phyloP scores from a whole-genome alignment of 2,888 invertebrate species.

The Drosophila eohydei region DNA sequence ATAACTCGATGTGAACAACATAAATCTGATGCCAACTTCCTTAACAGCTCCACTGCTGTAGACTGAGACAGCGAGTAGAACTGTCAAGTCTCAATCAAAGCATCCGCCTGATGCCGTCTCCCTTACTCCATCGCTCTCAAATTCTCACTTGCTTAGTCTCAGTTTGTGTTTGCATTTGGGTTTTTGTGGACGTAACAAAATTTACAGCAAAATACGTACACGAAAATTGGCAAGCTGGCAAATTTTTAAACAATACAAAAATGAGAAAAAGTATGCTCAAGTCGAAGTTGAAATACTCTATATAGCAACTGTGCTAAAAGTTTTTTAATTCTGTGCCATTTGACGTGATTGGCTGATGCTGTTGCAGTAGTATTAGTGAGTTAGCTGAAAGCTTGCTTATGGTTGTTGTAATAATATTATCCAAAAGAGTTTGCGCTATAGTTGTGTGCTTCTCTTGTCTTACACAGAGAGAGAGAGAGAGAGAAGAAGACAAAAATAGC shows the following conservation, averaged over 20 bases:
- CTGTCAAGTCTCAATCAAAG: constrained; percentile 67
- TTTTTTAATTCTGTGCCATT: too few species aligned
- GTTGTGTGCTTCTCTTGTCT: too few species aligned
- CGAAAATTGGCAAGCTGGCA: constrained; percentile 56
- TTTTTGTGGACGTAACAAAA: constrained; percentile 41
- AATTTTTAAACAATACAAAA: constrained; percentile 61
- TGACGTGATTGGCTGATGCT: too few species aligned
- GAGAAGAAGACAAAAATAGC: too few species aligned
- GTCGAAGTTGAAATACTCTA: constrained; percentile 24
- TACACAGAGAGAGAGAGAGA: too few species aligned
- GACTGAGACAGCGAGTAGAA: not conserved
- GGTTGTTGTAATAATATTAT: too few species aligned
- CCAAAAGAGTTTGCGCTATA: too few species aligned
- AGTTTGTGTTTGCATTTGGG: constrained; percentile 38
- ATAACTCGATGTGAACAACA: constrained; percentile 64
- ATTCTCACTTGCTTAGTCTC: not conserved
- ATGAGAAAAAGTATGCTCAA: not conserved
- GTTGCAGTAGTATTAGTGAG: too few species aligned
- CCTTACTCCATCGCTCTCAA: not conserved
- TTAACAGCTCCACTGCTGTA: not conserved
- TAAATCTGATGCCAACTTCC: constrained; percentile 48
- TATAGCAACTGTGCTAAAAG: too few species aligned
- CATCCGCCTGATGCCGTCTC: not conserved
- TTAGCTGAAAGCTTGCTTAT: too few species aligned
- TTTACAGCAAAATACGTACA: constrained; percentile 42